A percentile compares a stretch with the other conserved stretches of the same genome.
Conservation (phyloP, 2,113 vertebrate genomes). For the Cygnus buccinator region DNA sequence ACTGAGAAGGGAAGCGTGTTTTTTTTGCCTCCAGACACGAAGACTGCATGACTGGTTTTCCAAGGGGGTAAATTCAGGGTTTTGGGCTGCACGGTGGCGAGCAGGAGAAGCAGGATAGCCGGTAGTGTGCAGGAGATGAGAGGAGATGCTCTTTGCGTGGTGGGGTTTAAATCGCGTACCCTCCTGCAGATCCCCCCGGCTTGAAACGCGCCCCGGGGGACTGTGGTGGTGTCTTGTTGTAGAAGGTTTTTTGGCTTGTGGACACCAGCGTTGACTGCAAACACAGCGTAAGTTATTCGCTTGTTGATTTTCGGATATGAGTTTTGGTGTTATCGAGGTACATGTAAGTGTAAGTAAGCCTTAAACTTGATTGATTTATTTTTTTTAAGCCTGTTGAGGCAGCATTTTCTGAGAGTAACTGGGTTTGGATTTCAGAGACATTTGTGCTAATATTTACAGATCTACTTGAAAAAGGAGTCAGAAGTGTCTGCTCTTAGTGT, state of each 20-base stretch:
- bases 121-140: background rate
- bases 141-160: background rate
- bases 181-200: fast-evolving
- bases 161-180: background rate
- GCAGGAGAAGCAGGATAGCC: background rate
- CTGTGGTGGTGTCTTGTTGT: background rate
- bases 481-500: background rate
- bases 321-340: background rate
- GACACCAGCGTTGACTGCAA: background rate
- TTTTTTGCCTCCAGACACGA: background rate
- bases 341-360: background rate
- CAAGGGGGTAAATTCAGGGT: background rate
- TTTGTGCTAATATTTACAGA: background rate
- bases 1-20: background rate
- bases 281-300: background rate
- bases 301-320: background rate
- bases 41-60: background rate
- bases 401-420: background rate
- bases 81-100: background rate
- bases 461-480: background rate
- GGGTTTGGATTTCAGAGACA: background rate
- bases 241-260: background rate
- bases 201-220: background rate
- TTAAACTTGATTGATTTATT: background rate
- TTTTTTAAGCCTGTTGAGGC: background rate